Evolutionary conservation across 2,888 invertebrate species (phyloP).

Genomic region (Microdon myrmicae): DNA sequence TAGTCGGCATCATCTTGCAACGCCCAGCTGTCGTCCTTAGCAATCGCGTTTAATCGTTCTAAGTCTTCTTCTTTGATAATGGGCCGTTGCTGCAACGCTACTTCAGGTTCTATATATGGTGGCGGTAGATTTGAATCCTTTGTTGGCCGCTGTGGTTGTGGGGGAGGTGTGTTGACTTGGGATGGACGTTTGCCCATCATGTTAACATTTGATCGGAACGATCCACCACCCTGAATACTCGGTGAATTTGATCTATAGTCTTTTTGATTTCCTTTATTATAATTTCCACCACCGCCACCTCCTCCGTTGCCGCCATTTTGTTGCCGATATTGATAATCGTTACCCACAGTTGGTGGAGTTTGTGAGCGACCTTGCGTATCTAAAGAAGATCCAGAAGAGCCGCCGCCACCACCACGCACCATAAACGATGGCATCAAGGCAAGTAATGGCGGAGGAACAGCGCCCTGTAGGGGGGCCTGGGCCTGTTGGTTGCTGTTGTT

Average conservation of each 20-base stretch:
- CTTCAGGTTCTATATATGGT: slow-evolving; percentile 68
- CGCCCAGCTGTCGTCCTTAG: slow-evolving; percentile 91
- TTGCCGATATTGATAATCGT: slow-evolving; percentile 48
- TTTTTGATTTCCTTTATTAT: slow-evolving; percentile 44
- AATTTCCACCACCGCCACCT: slow-evolving; percentile 41
- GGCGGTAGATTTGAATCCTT: slow-evolving; percentile 57
- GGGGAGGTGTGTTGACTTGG: slow-evolving; percentile 57
- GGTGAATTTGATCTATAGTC: slow-evolving; percentile 58
- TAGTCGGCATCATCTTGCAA: slow-evolving; percentile 94
- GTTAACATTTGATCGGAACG: slow-evolving; percentile 60
- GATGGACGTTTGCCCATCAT: slow-evolving; percentile 62
- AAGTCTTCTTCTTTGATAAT: slow-evolving; percentile 94
- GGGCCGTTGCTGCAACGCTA: slow-evolving; percentile 79
- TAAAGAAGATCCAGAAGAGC: slow-evolving; percentile 42
- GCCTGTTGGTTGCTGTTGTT: slow-evolving; percentile 65
- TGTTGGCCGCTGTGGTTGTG: slow-evolving; percentile 56
- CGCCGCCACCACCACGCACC: slow-evolving; percentile 58
- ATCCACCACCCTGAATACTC: slow-evolving; percentile 43
- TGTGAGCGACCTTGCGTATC: slow-evolving; percentile 43
- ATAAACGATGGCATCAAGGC: slow-evolving; percentile 84
- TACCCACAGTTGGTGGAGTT: slow-evolving; percentile 34
- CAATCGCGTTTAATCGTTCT: slow-evolving; percentile 90
- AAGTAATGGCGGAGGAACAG: slow-evolving; percentile 76
- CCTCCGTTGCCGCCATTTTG: slow-evolving; percentile 46
- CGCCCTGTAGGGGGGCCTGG: slow-evolving; percentile 68